Percentiles rank a stretch among this genome's conserved stretches.
These are phyloP conservation scores for Galagoides demidoff DNA, from an alignment of 2,797 vertebrate species.

Conservation along the genomic window DNA sequence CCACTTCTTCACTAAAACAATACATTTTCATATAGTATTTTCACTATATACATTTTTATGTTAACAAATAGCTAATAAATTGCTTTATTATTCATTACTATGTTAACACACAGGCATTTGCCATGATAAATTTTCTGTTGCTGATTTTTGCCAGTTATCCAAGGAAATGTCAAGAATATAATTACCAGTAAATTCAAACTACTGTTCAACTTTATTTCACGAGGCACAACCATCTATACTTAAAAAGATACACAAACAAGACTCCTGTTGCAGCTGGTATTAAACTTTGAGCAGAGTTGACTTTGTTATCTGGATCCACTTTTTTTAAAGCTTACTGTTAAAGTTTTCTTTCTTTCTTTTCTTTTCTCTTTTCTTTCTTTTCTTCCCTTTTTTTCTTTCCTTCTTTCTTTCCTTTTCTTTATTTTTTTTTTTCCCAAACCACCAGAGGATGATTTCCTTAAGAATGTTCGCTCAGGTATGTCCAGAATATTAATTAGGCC, in stretches of 20 bases:
- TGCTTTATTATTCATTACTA: slow-evolving; percentile 11
- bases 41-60: neutral
- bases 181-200: slow-evolving; percentile 82
- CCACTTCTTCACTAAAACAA: slow-evolving; percentile 76
- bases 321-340: slow-evolving; percentile 82
- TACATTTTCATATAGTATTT: slow-evolving; percentile 50
- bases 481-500: slow-evolving; percentile 99
- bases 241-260: slow-evolving; percentile 82
- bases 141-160: slow-evolving; percentile 81
- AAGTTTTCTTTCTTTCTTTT: slow-evolving; percentile 60
- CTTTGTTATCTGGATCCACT: slow-evolving; percentile 79
- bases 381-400: neutral
- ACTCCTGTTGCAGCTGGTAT: slow-evolving; percentile 71
- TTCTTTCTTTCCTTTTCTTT: neutral
- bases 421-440: slow-evolving; percentile 77
- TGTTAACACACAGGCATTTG: slow-evolving; percentile 63
- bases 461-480: slow-evolving; percentile 94
- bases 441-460: slow-evolving; percentile 93
- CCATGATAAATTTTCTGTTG: slow-evolving; percentile 79
- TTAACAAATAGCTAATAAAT: neutral
- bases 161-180: slow-evolving; percentile 83
- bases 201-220: slow-evolving; percentile 84
- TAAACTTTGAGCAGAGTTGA: slow-evolving; percentile 82
- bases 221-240: slow-evolving; percentile 71
- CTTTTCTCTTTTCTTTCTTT: neutral